Evolutionary conservation across 2,888 invertebrate genomes (phyloP).

Genomic region (Drosophila buzzatii): DNA sequence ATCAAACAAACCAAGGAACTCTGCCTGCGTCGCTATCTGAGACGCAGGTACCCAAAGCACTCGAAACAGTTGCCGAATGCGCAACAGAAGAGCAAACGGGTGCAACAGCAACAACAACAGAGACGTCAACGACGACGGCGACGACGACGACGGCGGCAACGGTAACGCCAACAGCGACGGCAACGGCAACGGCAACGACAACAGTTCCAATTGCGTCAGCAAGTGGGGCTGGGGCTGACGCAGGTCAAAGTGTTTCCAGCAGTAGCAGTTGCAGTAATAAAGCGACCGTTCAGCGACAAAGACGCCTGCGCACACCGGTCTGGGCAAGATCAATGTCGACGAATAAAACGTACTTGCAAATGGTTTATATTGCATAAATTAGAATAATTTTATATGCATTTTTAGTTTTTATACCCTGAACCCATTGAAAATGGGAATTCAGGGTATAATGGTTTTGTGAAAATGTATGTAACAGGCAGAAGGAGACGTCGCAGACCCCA

Average conservation of each 20-base stretch:
- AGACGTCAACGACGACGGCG: conserved; percentile 17
- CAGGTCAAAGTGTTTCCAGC: conserved; percentile 72
- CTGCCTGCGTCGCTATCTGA: conserved; percentile 82
- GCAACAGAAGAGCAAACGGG: conserved; percentile 22
- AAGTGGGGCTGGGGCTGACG: conserved; percentile 20
- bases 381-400: conserved; percentile 53
- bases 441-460: too few relatives aligned
- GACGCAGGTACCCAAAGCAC: conserved; percentile 29
- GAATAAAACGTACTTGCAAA: conserved; percentile 86
- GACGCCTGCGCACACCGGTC: conserved; percentile 92
- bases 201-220: conserved; percentile 7
- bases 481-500: too few relatives aligned
- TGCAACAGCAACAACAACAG: conserved; percentile 13
- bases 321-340: conserved; percentile 91
- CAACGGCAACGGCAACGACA: conserved; percentile 22
- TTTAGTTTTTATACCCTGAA: too few relatives aligned
- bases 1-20: conserved; percentile 84
- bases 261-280: conserved; percentile 85
- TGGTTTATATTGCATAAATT: conserved; percentile 60
- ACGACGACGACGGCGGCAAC: conserved; percentile 24
- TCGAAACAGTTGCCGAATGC: conserved; percentile 62
- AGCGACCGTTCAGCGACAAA: conserved; percentile 88
- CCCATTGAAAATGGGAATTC: too few relatives aligned
- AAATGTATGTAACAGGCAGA: too few relatives aligned
- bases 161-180: conserved; percentile 3